Evolutionary conservation across 1,140 invertebrate species (phyloP).

Genomic region (Scaptomyza pallida): DNA sequence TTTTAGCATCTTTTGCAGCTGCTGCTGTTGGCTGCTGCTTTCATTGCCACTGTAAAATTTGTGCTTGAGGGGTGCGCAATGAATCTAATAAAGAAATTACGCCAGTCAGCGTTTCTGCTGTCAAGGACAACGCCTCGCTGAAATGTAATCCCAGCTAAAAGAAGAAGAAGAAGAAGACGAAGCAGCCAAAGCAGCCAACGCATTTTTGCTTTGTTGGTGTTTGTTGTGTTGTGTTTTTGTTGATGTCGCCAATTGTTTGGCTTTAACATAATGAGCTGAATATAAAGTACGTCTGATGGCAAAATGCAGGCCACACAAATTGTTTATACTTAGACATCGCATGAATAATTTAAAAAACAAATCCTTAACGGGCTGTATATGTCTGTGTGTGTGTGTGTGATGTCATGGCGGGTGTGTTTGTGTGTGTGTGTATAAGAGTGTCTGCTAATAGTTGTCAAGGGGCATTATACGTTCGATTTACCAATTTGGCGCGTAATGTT

Average conservation of each 20-base stretch:
- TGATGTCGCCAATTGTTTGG: slow-evolving; percentile 66
- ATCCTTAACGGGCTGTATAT: slow-evolving; percentile 8
- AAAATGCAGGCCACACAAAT: slow-evolving; percentile 42
- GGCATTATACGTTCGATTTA: slow-evolving; percentile 47
- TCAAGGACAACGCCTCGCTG: slow-evolving; percentile 54
- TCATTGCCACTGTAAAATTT: slow-evolving; percentile 20
- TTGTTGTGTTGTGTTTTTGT: slow-evolving; percentile 5
- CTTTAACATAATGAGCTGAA: slow-evolving; percentile 74
- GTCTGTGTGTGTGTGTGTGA: slow-evolving; percentile 34
- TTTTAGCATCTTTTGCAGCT: slow-evolving; percentile 57
- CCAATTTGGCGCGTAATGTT: slow-evolving; percentile 51
- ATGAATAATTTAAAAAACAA: slow-evolving; percentile 71
- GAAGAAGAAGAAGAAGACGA: slow-evolving; percentile 6
- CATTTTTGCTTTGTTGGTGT: slow-evolving; percentile 5
- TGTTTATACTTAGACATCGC: slow-evolving; percentile 66
- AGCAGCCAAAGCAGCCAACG: neutral
- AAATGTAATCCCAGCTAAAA: slow-evolving; percentile 50
- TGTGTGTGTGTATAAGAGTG: slow-evolving; percentile 34
- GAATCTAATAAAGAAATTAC: slow-evolving; percentile 82
- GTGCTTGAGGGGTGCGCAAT: slow-evolving; percentile 51
- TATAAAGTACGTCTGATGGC: slow-evolving; percentile 67
- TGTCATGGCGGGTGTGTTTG: slow-evolving; percentile 19
- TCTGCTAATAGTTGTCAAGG: slow-evolving; percentile 34
- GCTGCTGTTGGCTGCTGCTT: too few species aligned
- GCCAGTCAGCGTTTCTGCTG: slow-evolving; percentile 50